Base-by-base conservation (phyloP, 2,888 invertebrate genomes). In the Pyralis farinalis region DNA sequence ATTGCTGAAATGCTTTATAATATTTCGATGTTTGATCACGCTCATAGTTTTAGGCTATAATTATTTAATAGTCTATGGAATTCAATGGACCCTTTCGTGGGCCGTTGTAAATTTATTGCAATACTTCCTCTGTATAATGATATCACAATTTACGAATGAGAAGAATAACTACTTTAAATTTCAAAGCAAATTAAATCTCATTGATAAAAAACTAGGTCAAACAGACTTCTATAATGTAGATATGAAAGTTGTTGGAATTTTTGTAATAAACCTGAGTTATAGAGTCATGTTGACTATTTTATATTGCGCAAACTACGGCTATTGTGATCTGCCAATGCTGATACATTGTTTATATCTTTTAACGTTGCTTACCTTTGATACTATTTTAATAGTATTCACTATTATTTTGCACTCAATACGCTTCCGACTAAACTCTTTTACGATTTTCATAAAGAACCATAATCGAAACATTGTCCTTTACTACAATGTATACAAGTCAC, bases 351-450 rank as follows among this genome's bases (percentile, higher is more conserved):
- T 36, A 30, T 28, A 11, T 10, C 7, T 37, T 4, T 8, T 42
- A 30, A 25, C 40, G 5, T 21, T 40, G 11, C 36, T 40, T 4
- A 30, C 33, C n/a, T 8, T 25, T 1, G 44, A 49, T 28, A 29
- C 40, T 12, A 35, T 46, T 8, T 27, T 44, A 4, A 11, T 46
- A 4, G 22, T 46, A 1, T 46, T 42, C 27, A 42, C 37, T 27
- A 40, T 37, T 20, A 22, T 40, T 1, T 49, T 44, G n/a, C 40
- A 42, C 16, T 42, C 36, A 11, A 30, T 35, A 3, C 44, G 35
- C n/a, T 32, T 33, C 10, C 38, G 49, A 10, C 30, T 49, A 28
- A 36, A 33, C 8, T 37, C 34, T 8, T 37, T 43, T 6, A 31
- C 38, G 0, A 7, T 25, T 8, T 32, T 32, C 3, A 27, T 48